Conservation (phyloP, 2,797 vertebrate genomes). For the Mallotus villosus region DNA sequence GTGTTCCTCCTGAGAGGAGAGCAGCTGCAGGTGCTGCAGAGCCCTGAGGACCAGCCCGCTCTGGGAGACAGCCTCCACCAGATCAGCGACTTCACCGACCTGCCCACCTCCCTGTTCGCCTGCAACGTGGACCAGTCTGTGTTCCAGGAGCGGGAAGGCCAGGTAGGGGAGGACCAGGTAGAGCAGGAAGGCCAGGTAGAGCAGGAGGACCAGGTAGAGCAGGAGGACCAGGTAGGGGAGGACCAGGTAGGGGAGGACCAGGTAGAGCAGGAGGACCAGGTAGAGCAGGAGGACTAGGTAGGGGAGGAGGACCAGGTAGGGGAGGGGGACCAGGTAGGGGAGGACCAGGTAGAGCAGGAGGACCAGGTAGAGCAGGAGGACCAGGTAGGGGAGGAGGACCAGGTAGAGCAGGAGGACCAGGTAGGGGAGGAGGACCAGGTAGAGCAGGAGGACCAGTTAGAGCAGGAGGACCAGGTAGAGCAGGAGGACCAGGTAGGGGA, state of each 20-base stretch:
- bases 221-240: too few relatives aligned
- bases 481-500: too few relatives aligned
- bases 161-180: conserved; percentile 63
- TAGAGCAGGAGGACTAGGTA: too few relatives aligned
- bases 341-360: too few relatives aligned
- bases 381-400: background rate
- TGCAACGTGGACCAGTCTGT: conserved; percentile 86
- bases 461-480: too few relatives aligned
- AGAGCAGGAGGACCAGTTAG: too few relatives aligned
- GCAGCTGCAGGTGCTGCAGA: too few relatives aligned
- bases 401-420: conserved; percentile 76
- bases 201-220: too few relatives aligned
- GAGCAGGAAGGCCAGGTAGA: too few relatives aligned
- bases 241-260: background rate
- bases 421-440: conserved; percentile 56
- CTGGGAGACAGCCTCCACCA: conserved; percentile 78
- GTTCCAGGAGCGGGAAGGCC: conserved; percentile 81
- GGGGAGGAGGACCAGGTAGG: conserved; percentile 76
- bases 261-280: too few relatives aligned
- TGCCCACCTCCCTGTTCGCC: conserved; percentile 82
- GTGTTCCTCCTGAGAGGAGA: conserved; percentile 44
- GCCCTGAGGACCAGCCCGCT: conserved; percentile 60
- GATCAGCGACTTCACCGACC: conserved; percentile 86
- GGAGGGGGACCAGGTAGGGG: too few relatives aligned
- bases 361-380: too few relatives aligned